These are phyloP conservation scores for Cynopterus brachyotis DNA, from an alignment of 2,113 vertebrate genomes.

Conservation along the genomic window DNA sequence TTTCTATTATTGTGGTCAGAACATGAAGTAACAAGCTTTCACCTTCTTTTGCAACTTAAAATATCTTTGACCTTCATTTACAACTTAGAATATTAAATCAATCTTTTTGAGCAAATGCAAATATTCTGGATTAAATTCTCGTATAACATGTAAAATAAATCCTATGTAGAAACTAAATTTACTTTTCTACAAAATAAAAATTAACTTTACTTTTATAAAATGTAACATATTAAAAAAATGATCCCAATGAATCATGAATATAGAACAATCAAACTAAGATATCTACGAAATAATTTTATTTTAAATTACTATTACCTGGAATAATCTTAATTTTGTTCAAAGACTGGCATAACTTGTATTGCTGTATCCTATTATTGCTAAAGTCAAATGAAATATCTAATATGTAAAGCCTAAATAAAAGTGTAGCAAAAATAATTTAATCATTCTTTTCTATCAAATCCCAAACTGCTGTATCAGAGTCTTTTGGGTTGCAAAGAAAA, in stretches of 20 bases:
- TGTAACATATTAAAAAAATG: neutral
- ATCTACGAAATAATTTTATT: slow-evolving; percentile 28
- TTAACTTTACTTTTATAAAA: slow-evolving; percentile 7
- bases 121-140: slow-evolving; percentile 37
- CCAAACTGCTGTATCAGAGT: slow-evolving; percentile 74
- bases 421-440: neutral
- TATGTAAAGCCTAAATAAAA: slow-evolving; percentile 78
- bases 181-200: slow-evolving; percentile 23
- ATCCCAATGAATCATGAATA: neutral
- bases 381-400: slow-evolving; percentile 75
- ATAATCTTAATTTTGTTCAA: slow-evolving; percentile 74
- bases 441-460: slow-evolving; percentile 39
- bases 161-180: slow-evolving; percentile 18
- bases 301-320: slow-evolving; percentile 12
- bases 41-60: slow-evolving; percentile 16
- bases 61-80: neutral
- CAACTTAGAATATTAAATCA: slow-evolving; percentile 10
- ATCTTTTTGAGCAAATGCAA: slow-evolving; percentile 45
- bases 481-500: slow-evolving; percentile 71
- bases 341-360: slow-evolving; percentile 75
- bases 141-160: slow-evolving; percentile 54
- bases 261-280: slow-evolving; percentile 14
- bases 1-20: slow-evolving; percentile 24
- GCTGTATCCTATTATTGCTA: slow-evolving; percentile 81
- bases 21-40: neutral